Conservation (phyloP, 2,113 vertebrate species). For the Odocoileus hemionus region DNA sequence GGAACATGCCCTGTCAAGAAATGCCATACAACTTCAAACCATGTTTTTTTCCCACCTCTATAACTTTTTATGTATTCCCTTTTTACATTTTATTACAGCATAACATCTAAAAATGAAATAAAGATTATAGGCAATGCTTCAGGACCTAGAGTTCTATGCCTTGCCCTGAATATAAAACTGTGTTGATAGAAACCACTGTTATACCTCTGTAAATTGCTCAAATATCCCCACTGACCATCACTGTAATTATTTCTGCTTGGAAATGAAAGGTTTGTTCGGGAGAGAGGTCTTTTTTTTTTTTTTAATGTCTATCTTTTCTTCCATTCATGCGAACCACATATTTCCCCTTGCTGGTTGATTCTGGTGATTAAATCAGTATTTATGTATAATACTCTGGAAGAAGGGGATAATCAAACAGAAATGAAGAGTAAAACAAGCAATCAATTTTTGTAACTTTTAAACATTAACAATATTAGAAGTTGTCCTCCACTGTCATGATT, state of each 20-base stretch:
- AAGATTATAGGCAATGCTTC: constrained; percentile 84
- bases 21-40: constrained; percentile 82
- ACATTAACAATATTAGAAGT: not conserved
- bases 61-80: constrained; percentile 85
- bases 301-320: constrained; percentile 61
- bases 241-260: constrained; percentile 82
- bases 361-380: constrained; percentile 79
- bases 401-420: constrained; percentile 63
- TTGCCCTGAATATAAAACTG: constrained; percentile 83
- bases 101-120: constrained; percentile 87
- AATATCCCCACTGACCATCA: constrained; percentile 79
- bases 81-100: constrained; percentile 86
- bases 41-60: constrained; percentile 82
- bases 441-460: not conserved
- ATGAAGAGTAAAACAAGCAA: not conserved
- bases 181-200: constrained; percentile 76
- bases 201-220: constrained; percentile 75
- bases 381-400: constrained; percentile 73
- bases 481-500: not conserved
- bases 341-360: constrained; percentile 72
- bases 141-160: constrained; percentile 76
- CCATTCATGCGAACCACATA: constrained; percentile 55
- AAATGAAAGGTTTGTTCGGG: constrained; percentile 79
- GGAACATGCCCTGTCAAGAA: constrained; percentile 82
- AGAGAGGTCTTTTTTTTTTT: constrained; percentile 65